Percentiles rank a stretch among this genome's conserved stretches.
These are phyloP conservation scores for Acleris emargana DNA, from an alignment of 2,888 invertebrate species.

Conservation along the genomic window DNA sequence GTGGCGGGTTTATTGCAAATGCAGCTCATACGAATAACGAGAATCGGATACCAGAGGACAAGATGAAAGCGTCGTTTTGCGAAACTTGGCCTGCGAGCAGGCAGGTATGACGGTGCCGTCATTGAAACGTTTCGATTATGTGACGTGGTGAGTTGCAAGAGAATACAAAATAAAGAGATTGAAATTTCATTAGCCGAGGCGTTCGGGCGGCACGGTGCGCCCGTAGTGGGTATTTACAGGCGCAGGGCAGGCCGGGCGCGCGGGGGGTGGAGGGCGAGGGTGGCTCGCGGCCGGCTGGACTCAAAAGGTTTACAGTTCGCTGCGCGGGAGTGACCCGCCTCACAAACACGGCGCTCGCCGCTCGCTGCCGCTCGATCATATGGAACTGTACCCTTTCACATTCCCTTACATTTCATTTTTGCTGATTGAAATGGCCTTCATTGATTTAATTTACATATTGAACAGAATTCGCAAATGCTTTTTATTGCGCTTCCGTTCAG, in stretches of 20 bases:
- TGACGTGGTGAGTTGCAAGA: conserved; percentile 44
- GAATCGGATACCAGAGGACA: neutral
- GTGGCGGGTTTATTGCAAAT: too few relatives aligned
- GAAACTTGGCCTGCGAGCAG: conserved; percentile 4
- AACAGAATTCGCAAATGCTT: conserved; percentile 8
- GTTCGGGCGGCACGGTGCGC: conserved; percentile 77
- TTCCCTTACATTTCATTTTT: conserved; percentile 41
- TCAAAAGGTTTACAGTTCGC: conserved; percentile 82
- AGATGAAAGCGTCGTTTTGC: neutral
- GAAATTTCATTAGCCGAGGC: conserved; percentile 81
- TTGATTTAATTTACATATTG: conserved; percentile 30
- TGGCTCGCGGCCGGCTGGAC: conserved; percentile 71
- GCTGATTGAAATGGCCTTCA: conserved; percentile 21
- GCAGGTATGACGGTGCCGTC: conserved; percentile 33
- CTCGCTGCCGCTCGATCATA: conserved; percentile 58
- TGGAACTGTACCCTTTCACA: conserved; percentile 66
- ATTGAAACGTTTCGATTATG: conserved; percentile 50
- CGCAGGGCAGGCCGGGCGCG: conserved; percentile 32
- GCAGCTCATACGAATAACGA: too few relatives aligned
- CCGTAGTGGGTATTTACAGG: conserved; percentile 70
- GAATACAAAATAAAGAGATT: conserved; percentile 70
- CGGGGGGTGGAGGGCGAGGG: conserved; percentile 43
- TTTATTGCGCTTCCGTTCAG: conserved; percentile 1
- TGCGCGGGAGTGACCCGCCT: conserved; percentile 83
- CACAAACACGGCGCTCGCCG: conserved; percentile 69